Conservation (phyloP, 2,113 vertebrate genomes). For the Callospermophilus lateralis region DNA sequence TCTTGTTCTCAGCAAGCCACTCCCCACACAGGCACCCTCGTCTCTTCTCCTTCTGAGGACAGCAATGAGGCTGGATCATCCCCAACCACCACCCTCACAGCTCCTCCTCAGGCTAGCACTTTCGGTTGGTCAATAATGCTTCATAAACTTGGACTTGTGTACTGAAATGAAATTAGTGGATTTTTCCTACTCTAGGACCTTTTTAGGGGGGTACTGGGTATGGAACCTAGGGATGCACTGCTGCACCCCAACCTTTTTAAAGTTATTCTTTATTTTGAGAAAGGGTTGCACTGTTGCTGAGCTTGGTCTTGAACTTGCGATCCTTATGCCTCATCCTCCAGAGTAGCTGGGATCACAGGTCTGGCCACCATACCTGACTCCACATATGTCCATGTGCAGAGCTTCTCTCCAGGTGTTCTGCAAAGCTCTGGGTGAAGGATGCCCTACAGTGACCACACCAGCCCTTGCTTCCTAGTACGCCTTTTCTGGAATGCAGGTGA, state of each 20-base stretch:
- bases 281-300: too few species aligned
- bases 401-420: slow-evolving; percentile 13
- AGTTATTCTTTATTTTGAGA: too few species aligned
- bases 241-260: too few species aligned
- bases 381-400: not conserved
- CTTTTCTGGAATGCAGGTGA: slow-evolving; percentile 47
- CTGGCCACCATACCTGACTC: not conserved
- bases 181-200: not conserved
- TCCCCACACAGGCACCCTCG: not conserved
- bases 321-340: not conserved
- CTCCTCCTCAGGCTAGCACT: slow-evolving; percentile 17
- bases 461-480: slow-evolving; percentile 37
- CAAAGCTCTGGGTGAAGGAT: not conserved
- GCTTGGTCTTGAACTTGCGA: not conserved
- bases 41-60: not conserved
- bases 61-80: not conserved
- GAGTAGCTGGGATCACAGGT: not conserved
- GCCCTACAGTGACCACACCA: not conserved
- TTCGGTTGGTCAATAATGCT: not conserved
- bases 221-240: too few species aligned
- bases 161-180: not conserved
- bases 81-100: not conserved
- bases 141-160: not conserved
- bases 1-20: not conserved
- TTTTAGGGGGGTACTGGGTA: too few species aligned